These are phyloP conservation scores for Ligdia adustata DNA, from an alignment of 2,888 invertebrate species.

Conservation along the genomic window DNA sequence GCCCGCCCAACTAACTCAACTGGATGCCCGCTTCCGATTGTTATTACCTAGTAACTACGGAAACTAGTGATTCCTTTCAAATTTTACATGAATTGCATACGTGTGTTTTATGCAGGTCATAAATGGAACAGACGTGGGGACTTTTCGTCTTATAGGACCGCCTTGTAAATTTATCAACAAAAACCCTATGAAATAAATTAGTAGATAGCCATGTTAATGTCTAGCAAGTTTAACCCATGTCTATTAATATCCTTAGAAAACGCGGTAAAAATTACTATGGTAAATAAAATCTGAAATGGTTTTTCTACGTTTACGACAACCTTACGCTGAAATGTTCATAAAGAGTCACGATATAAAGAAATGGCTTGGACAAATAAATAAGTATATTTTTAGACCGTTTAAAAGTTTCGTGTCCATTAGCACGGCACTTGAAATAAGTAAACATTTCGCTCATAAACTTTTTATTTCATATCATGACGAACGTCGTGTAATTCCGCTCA, in stretches of 20 bases:
- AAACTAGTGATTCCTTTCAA: conserved; percentile 20
- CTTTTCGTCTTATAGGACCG: not conserved
- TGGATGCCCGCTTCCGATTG: conserved; percentile 67
- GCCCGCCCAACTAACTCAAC: conserved; percentile 60
- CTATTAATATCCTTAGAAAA: no score
- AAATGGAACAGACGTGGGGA: no score
- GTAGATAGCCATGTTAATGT: no score
- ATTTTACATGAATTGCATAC: conserved; percentile 10
- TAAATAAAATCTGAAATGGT: no score
- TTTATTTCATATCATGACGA: conserved; percentile 23
- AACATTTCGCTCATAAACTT: conserved; percentile 21
- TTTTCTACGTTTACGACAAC: no score
- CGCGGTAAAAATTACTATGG: no score
- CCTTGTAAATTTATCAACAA: not conserved
- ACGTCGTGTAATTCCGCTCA: conserved; percentile 16
- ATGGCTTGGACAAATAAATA: conserved; percentile 7
- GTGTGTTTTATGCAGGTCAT: conserved; percentile 3
- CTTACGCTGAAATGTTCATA: conserved; percentile 3
- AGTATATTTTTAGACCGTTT: conserved; percentile 26
- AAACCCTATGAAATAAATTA: no score
- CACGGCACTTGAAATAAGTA: conserved; percentile 14
- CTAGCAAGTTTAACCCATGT: no score
- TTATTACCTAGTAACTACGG: conserved; percentile 62
- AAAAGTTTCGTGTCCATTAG: conserved; percentile 21
- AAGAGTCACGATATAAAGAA: conserved; percentile 2